phyloP scores from a whole-genome alignment of 1,140 invertebrate genomes.

The Zaprionus gabonicus region DNA sequence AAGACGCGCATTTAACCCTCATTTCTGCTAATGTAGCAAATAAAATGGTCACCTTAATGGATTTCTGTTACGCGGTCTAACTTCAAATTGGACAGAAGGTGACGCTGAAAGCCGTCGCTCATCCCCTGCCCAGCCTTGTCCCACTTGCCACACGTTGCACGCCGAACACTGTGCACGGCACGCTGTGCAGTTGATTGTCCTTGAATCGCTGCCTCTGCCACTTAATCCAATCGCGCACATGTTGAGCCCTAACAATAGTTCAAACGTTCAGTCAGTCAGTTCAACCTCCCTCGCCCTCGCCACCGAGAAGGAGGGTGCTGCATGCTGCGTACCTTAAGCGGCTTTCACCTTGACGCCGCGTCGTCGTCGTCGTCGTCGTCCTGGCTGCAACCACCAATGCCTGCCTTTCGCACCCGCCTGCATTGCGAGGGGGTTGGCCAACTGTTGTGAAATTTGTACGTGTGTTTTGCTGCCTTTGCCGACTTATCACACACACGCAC shows the following conservation, averaged over 20 bases:
- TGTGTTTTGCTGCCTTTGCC: conserved; percentile 66
- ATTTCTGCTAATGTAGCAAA: conserved; percentile 75
- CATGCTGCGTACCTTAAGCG: conserved; percentile 68
- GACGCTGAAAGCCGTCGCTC: conserved; percentile 22
- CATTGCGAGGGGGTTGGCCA: conserved; percentile 36
- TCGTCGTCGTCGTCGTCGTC: conserved; percentile 9
- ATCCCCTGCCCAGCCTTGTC: neutral
- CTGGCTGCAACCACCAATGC: conserved; percentile 49
- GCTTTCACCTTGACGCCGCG: conserved; percentile 75
- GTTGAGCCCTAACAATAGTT: conserved; percentile 69
- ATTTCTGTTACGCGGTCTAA: conserved; percentile 79
- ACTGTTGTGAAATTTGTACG: conserved; percentile 78
- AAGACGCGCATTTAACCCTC: conserved; percentile 78
- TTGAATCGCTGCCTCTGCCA: conserved; percentile 68
- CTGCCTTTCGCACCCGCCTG: conserved; percentile 50
- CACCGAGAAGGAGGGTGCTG: conserved; percentile 22
- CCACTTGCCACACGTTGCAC: conserved; percentile 14
- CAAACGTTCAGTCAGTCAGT: neutral
- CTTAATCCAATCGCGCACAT: conserved; percentile 84
- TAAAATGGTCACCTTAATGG: conserved; percentile 81
- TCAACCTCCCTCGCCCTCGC: conserved; percentile 15
- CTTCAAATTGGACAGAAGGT: conserved; percentile 81
- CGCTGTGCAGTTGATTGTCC: conserved; percentile 82
- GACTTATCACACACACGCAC: conserved; percentile 81
- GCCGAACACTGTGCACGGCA: conserved; percentile 15